Percentiles rank a stretch among this genome's conserved stretches.
Conservation (phyloP, 2,888 invertebrate species). For the Erebia ligea region DNA sequence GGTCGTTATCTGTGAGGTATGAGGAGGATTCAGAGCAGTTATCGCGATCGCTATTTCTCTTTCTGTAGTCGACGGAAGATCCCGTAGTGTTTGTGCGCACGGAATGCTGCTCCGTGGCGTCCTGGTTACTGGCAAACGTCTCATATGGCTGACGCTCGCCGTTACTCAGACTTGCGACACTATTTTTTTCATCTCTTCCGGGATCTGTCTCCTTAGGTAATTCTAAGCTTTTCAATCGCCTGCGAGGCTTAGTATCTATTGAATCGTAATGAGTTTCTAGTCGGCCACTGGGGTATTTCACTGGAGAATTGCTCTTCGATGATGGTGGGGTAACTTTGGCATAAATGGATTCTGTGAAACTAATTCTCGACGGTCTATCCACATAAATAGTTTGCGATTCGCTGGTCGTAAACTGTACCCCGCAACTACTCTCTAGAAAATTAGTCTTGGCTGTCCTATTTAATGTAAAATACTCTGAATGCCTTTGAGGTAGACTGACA, state of each 20-base stretch:
- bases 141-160: conserved; percentile 70
- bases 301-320: conserved; percentile 68
- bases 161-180: conserved; percentile 66
- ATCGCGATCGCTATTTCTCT: conserved; percentile 77
- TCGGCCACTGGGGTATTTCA: conserved; percentile 61
- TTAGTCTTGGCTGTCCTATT: conserved; percentile 72
- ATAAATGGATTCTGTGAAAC: conserved; percentile 77
- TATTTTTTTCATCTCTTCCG: conserved; percentile 63
- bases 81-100: conserved; percentile 71
- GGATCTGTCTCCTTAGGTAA: conserved; percentile 62
- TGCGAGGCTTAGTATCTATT: conserved; percentile 76
- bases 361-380: conserved; percentile 64
- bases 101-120: conserved; percentile 76
- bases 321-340: conserved; percentile 74
- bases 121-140: conserved; percentile 66
- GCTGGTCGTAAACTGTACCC: conserved; percentile 68
- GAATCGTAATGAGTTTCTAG: conserved; percentile 77
- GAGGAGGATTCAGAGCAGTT: conserved; percentile 80
- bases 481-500: conserved; percentile 75
- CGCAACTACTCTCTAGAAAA: conserved; percentile 70
- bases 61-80: conserved; percentile 73
- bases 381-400: conserved; percentile 48
- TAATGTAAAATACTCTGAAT: conserved; percentile 79
- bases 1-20: conserved; percentile 77
- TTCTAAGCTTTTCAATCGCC: conserved; percentile 75